Evolutionary conservation across 1,140 invertebrate species (phyloP).

Genomic region (Heliconius nattereri): DNA sequence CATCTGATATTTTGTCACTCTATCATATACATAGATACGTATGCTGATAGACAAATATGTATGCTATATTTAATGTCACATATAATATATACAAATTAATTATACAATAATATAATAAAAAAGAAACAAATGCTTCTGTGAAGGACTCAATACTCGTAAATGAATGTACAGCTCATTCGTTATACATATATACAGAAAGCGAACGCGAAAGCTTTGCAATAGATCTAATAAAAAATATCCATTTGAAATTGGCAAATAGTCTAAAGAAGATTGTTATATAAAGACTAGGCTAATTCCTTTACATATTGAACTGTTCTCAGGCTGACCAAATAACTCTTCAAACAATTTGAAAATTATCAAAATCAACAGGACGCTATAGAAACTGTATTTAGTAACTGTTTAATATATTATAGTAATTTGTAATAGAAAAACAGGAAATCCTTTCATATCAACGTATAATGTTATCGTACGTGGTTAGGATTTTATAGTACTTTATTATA

Average conservation of each 20-base stretch:
- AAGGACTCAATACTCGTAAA: too few relatives aligned
- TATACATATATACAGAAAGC: not conserved
- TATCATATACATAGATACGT: not conserved
- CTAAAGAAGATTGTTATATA: too few relatives aligned
- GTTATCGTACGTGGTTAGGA: conserved; percentile 33
- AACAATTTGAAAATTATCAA: not conserved
- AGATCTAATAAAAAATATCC: too few relatives aligned
- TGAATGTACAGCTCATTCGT: too few relatives aligned
- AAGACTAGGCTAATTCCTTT: not conserved
- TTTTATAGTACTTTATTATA: conserved; percentile 36
- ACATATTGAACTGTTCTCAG: not conserved
- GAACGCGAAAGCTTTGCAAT: not conserved
- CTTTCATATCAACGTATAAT: conserved; percentile 22
- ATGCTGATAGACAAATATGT: not conserved
- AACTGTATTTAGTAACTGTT: not conserved
- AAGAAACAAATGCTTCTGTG: too few relatives aligned
- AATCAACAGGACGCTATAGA: not conserved
- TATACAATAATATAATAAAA: too few relatives aligned
- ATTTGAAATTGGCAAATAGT: too few relatives aligned
- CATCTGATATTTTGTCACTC: not conserved
- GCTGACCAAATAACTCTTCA: not conserved
- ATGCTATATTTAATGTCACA: not conserved
- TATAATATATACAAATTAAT: not conserved
- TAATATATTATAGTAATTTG: conserved; percentile 8
- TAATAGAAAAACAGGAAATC: conserved; percentile 41